phyloP scores from a whole-genome alignment of 2,797 vertebrate species.

The Okamejei kenojei region DNA sequence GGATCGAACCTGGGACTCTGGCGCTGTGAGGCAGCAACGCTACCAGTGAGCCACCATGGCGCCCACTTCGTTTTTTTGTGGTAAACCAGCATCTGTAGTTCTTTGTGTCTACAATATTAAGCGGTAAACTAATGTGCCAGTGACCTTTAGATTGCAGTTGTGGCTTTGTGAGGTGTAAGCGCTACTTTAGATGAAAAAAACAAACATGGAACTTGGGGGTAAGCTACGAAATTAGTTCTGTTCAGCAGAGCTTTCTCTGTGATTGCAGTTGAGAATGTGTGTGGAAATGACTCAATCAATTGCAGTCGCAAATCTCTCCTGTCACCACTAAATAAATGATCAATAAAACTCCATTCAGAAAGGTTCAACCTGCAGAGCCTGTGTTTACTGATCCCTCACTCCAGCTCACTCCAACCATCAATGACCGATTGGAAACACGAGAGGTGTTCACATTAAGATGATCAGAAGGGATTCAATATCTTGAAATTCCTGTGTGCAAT shows the following conservation, averaged over 20 bases:
- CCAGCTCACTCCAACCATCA: too few species aligned
- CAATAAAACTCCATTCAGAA: neutral
- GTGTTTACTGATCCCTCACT: neutral
- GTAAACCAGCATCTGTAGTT: too few species aligned
- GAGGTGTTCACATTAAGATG: neutral
- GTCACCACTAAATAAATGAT: neutral
- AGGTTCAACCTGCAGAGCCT: neutral
- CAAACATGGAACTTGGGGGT: neutral
- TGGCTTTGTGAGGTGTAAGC: neutral
- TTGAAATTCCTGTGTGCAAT: too few species aligned
- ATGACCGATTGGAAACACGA: neutral
- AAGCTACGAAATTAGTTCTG: neutral
- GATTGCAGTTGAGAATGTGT: neutral
- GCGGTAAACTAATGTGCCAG: neutral
- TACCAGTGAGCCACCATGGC: too few species aligned
- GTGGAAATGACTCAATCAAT: neutral
- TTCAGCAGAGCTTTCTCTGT: neutral
- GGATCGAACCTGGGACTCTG: too few species aligned
- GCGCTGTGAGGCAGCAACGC: too few species aligned
- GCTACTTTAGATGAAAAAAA: neutral
- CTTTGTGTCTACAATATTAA: too few species aligned
- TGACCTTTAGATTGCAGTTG: neutral
- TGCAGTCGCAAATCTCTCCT: neutral
- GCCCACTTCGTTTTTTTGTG: too few species aligned
- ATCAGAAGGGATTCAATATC: neutral